Evolutionary conservation across 2,113 vertebrate species (phyloP).

Genomic region (Crotalus horridus): DNA sequence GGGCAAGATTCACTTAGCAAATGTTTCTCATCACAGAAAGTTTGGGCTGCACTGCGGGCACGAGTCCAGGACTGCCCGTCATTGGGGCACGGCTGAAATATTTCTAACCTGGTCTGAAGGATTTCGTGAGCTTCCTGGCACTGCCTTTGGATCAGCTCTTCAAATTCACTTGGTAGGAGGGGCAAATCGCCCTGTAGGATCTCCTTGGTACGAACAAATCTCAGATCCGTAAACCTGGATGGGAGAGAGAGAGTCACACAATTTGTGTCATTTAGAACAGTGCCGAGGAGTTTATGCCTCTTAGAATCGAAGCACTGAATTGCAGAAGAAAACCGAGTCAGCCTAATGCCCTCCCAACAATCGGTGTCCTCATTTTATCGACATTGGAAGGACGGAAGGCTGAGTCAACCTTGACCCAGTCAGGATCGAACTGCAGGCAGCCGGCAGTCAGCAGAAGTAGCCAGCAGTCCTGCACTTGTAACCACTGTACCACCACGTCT

Average conservation of each 20-base stretch:
- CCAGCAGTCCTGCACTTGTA: no score
- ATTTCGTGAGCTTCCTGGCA: slow-evolving; percentile 71
- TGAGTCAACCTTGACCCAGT: no score
- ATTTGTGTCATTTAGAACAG: accelerated
- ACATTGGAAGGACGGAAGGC: no score
- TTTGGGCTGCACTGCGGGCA: no score
- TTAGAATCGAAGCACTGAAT: background rate
- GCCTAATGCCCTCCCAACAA: no score
- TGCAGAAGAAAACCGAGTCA: background rate
- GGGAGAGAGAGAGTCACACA: background rate
- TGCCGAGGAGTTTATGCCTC: background rate
- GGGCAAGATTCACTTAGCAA: no score
- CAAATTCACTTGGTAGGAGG: slow-evolving; percentile 73
- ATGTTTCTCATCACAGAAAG: no score
- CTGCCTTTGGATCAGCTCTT: slow-evolving; percentile 70
- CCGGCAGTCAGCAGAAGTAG: no score
- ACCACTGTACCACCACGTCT: no score
- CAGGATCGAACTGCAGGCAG: no score
- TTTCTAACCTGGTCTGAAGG: slow-evolving; percentile 77
- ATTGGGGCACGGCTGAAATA: background rate
- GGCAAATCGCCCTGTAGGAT: slow-evolving; percentile 71
- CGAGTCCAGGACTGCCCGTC: accelerated
- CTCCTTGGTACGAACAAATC: slow-evolving; percentile 79
- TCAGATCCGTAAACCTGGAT: slow-evolving; percentile 76
- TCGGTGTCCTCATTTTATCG: no score